phyloP scores from a whole-genome alignment of 35 echinoderm and acorn worm species.

The Eucidaris tribuloides region DNA sequence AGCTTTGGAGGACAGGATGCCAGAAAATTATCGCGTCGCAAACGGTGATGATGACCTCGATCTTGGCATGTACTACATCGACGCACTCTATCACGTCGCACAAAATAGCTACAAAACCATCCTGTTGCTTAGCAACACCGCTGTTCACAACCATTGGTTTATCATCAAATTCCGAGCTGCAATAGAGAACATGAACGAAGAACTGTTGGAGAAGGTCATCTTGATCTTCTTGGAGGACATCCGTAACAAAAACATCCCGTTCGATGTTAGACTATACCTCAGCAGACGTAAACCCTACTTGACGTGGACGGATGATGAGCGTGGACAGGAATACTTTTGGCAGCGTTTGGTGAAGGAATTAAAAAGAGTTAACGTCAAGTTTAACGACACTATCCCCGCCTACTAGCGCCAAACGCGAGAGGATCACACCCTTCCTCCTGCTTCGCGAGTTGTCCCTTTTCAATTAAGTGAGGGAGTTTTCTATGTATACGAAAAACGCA shows the following conservation, averaged over 20 bases:
- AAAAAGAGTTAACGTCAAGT: too few species aligned
- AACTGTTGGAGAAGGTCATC: background rate
- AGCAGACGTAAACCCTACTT: background rate
- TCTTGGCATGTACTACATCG: background rate
- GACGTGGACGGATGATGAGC: background rate
- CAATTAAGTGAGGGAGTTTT: too few species aligned
- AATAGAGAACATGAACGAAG: background rate
- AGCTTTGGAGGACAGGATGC: background rate
- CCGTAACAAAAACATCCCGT: background rate
- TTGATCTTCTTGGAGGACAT: background rate
- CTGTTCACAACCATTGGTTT: background rate
- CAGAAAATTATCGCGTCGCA: background rate
- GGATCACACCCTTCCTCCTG: too few species aligned
- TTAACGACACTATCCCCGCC: too few species aligned
- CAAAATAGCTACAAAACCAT: background rate
- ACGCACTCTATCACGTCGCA: background rate
- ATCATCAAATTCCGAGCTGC: background rate
- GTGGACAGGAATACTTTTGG: background rate
- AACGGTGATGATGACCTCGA: background rate
- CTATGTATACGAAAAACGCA: too few species aligned
- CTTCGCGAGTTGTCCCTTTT: too few species aligned
- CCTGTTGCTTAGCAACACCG: background rate
- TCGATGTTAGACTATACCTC: background rate
- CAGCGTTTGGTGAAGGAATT: background rate
- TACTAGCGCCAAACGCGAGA: too few species aligned